phyloP scores from a whole-genome alignment of 2,113 vertebrate genomes.

The Mus spicilegus region DNA sequence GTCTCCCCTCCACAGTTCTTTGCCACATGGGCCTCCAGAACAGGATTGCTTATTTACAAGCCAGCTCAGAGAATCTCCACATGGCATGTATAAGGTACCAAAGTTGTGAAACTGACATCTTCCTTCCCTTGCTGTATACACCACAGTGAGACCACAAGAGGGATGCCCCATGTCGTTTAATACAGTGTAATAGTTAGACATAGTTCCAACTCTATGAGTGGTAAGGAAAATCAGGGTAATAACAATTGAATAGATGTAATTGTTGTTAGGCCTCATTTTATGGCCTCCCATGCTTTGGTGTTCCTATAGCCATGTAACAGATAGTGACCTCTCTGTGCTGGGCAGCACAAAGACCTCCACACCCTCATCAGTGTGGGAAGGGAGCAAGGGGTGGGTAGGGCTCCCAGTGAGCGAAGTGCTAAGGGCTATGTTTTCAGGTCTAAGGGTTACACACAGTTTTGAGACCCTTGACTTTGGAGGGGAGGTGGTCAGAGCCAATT shows the following conservation, averaged over 20 bases:
- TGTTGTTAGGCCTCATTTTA: not conserved
- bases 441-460: not conserved
- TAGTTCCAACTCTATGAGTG: not conserved
- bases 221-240: not conserved
- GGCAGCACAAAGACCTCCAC: not conserved
- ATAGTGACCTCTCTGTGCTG: not conserved
- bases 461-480: not conserved
- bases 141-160: not conserved
- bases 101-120: not conserved
- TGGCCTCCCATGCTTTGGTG: not conserved
- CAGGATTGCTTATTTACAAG: not conserved
- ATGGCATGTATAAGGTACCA: not conserved
- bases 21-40: not conserved
- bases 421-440: not conserved
- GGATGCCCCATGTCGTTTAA: not conserved
- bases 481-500: not conserved
- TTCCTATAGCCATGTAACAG: accelerated
- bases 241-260: not conserved
- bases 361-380: not conserved
- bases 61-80: not conserved
- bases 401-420: not conserved
- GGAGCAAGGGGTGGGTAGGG: not conserved
- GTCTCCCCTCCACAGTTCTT: not conserved
- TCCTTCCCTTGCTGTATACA: not conserved
- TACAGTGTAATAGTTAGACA: not conserved